Base-by-base conservation (phyloP, 2,113 vertebrate genomes). In the Actenoides lindsayi region DNA sequence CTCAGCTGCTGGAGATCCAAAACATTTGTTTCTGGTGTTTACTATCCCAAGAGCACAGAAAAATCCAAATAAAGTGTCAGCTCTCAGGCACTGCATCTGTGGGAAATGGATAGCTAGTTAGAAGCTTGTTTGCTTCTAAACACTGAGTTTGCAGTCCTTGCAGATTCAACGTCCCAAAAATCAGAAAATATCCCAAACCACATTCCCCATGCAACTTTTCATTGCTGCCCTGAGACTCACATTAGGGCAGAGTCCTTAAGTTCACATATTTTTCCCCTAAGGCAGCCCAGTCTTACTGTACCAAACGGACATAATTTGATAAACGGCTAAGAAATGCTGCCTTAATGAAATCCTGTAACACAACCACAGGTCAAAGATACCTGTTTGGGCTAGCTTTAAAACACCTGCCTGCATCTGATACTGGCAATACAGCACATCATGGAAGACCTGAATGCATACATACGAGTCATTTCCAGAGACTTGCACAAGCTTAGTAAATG, bases 121-220 rank as follows among this genome's bases (percentile, higher is more conserved):
- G n/a, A 73, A 75, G 13, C 16, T 80, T 31, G 6, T 77, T 73
- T 80, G 14, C 11, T 50, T 13, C 82, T 57, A 56, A 87, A 70
- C 11, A 39, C 8, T 25, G 39, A 16, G 5, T 37, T 59, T 74
- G 33, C 7, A 86, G 11, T 11, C 21, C 60, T 6, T 85, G 17
- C 10, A 90, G 30, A 46, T 33, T 75, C 8, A 21, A 20, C 5
- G 6, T 69, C 50, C 6, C 13, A 18, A 39, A 90, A 59, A 10
- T 1, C 10, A 79, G 28, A 84, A 80, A 69, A 83, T 41, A 76
- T 2, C 25, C 18, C 56, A 71, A 75, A 44, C 3, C 5, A 59
- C 2, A 16, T 33, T 64, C 18, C 11, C 3, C 16, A 30, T 30
- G 10, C 70, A 39, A 74, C 2, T 1, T 1, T 20, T n/a, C 41